phyloP scores from a whole-genome alignment of 2,797 vertebrate species.

The Silurus aristotelis region DNA sequence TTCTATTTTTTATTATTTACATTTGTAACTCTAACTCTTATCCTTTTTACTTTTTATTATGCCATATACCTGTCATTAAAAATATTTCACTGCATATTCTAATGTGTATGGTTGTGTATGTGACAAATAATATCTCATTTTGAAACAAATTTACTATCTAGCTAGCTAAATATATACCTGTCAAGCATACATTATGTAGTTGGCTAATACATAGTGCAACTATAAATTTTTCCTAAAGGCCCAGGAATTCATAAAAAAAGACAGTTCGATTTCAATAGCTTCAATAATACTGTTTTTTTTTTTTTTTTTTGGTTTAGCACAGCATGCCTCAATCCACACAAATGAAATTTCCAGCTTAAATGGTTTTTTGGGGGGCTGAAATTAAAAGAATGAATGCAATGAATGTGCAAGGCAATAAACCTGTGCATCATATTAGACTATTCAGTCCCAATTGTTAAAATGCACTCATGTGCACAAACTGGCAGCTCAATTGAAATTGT shows the following conservation, averaged over 20 bases:
- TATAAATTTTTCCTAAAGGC: neutral
- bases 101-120: no score
- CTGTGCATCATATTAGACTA: neutral
- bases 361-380: neutral
- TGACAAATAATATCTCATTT: no score
- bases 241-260: neutral
- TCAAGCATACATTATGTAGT: neutral
- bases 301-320: neutral
- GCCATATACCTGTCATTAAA: no score
- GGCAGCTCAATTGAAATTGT: neutral
- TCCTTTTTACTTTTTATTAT: no score
- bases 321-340: neutral
- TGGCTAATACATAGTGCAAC: neutral
- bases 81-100: no score
- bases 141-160: no score
- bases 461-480: neutral
- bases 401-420: conserved; percentile 3
- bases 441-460: neutral
- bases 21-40: no score
- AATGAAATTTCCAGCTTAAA: neutral
- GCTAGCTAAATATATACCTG: neutral
- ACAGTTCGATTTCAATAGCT: neutral
- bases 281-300: no score
- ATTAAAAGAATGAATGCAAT: neutral
- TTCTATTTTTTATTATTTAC: no score